Base-by-base conservation (phyloP, 2,113 vertebrate species). In the Toxotes jaculatrix region DNA sequence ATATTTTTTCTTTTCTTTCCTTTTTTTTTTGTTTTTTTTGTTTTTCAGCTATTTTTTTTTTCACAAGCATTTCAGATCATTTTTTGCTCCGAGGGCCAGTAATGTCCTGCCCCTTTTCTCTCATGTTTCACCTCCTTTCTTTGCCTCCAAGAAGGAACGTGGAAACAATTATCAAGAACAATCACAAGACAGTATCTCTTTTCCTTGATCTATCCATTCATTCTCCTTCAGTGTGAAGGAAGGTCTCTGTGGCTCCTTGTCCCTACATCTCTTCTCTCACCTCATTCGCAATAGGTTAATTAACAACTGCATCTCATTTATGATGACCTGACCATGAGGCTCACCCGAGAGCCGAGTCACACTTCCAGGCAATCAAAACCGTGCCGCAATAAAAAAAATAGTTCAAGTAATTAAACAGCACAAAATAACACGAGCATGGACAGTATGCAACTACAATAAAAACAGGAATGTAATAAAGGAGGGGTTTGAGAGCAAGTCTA, bases 271-370 rank as follows among this genome's bases (percentile, higher is more conserved):
- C 66, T 21, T 32, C 72, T 66, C 49, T 87, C 66, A 87, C 80
- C 85, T 87, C 75, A 45, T 77, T 85, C 74, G 66, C 68, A 11
- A 60, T n/a, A 88, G 77, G 74, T 83, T 86, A 87, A 89, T 89
- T 85, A 85, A 79, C 63, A 88, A 43, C 47, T 42, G 85, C 74
- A 64, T 74, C 77, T 84, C 65, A 23, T 79, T 82, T 60, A 72
- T 69, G 76, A 51, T 55, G 60, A 83, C 76, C 60, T 77, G 68
- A 85, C 63, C 72, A 38, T 3, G 64, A 77, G 27, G 53, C 6
- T 21, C 23, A 40, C 34, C 40, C 55, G 49, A 69, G 23, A 63
- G 47, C 55, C 43, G 42, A 81, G 71, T 70, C 63, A 63, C 63
- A 67, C 61, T 84, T 85, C 65, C 51, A 70, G 38, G 67, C 84